Percentiles rank a stretch among this genome's conserved stretches.
Conservation (phyloP, 2,888 invertebrate species). For the Saturnia japonica region DNA sequence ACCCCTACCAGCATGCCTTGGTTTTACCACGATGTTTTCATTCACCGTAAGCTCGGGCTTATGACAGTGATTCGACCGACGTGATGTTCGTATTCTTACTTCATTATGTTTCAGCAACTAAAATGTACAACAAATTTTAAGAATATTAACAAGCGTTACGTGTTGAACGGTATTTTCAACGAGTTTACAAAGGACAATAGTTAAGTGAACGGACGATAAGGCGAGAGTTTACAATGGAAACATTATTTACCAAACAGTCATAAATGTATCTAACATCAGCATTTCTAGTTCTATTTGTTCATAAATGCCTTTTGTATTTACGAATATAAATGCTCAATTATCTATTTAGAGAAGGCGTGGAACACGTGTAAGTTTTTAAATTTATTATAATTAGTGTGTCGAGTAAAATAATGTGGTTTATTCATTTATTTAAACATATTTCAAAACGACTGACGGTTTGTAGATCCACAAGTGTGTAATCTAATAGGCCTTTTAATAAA, state of each 20-base stretch:
- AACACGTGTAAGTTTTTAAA: not conserved
- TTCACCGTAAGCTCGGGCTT: too few relatives aligned
- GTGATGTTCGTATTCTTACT: too few relatives aligned
- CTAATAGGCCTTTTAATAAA: too few relatives aligned
- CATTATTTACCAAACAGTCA: not conserved
- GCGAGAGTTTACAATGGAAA: not conserved
- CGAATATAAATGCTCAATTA: not conserved
- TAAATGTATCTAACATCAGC: conserved; percentile 1
- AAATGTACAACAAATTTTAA: not conserved
- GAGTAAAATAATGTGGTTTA: too few relatives aligned
- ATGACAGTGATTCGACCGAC: too few relatives aligned
- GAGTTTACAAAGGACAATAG: conserved; percentile 5
- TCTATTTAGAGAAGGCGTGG: not conserved
- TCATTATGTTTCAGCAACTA: too few relatives aligned
- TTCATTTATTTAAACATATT: too few relatives aligned
- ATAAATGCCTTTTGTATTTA: not conserved
- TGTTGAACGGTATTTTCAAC: not conserved
- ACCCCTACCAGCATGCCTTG: too few relatives aligned
- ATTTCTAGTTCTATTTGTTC: conserved; percentile 6
- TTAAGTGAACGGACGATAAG: conserved; percentile 7
- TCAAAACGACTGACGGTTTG: too few relatives aligned
- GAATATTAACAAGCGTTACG: not conserved
- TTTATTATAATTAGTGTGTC: not conserved
- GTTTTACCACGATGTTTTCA: too few relatives aligned
- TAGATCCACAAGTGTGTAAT: too few relatives aligned